phyloP scores from a whole-genome alignment of 2,113 vertebrate species.

The Pipra filicauda region DNA sequence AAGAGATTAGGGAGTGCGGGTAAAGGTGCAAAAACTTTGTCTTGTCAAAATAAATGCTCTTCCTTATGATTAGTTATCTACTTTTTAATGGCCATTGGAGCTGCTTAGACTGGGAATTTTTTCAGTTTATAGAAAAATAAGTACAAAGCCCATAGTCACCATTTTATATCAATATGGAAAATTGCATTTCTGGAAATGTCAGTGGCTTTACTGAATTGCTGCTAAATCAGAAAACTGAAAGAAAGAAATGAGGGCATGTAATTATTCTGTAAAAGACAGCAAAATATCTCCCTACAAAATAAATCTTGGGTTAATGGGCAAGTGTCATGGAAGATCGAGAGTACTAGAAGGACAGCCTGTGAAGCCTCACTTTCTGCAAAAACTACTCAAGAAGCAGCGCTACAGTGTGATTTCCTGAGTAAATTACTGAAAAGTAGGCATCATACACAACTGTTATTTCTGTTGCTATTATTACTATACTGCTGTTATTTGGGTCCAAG shows the following conservation, averaged over 20 bases:
- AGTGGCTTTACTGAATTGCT: background rate
- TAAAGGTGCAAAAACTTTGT: constrained; percentile 1
- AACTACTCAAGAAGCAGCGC: background rate
- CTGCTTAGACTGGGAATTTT: background rate
- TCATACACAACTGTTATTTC: background rate
- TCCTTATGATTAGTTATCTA: background rate
- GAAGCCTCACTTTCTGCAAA: background rate
- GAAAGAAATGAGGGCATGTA: background rate
- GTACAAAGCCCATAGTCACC: background rate
- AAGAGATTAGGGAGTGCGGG: background rate
- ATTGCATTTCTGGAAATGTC: background rate
- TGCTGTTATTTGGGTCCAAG: background rate
- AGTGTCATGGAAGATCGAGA: background rate
- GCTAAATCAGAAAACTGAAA: background rate
- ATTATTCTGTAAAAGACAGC: background rate
- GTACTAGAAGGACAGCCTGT: background rate
- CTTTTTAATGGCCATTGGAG: background rate
- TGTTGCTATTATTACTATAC: background rate
- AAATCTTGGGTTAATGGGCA: background rate
- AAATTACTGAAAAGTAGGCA: background rate
- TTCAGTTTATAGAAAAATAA: background rate
- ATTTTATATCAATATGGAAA: background rate
- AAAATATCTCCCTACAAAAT: background rate
- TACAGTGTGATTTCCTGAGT: background rate
- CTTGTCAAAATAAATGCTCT: constrained; percentile 10